phyloP scores from a whole-genome alignment of 2,888 invertebrate genomes.

The Pristionchus mayeri region DNA sequence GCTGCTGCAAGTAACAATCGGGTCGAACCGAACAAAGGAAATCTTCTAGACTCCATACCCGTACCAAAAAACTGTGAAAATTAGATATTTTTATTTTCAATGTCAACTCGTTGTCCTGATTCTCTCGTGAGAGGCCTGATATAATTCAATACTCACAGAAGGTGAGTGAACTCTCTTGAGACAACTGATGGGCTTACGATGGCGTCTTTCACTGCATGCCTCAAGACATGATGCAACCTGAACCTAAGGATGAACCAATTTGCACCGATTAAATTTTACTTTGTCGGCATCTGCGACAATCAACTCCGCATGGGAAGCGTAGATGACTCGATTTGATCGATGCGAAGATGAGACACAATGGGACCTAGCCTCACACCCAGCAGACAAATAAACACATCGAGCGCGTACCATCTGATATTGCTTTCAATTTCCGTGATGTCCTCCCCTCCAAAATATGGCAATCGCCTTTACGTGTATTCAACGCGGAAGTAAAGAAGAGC shows the following conservation, averaged over 20 bases:
- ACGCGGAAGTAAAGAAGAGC: too few relatives aligned
- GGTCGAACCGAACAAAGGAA: too few relatives aligned
- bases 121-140: too few relatives aligned
- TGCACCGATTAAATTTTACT: background rate
- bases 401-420: conserved; percentile 7
- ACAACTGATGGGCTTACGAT: conserved; percentile 57
- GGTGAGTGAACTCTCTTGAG: conserved; percentile 56
- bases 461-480: conserved; percentile 15
- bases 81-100: too few relatives aligned
- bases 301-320: conserved; percentile 58
- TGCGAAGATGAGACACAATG: conserved; percentile 58
- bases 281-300: conserved; percentile 49
- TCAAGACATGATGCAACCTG: conserved; percentile 30
- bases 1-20: too few relatives aligned
- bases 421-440: background rate
- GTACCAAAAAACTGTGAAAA: too few relatives aligned
- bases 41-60: too few relatives aligned
- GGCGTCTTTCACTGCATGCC: conserved; percentile 51
- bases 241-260: too few relatives aligned
- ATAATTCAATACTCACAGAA: conserved; percentile 7
- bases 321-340: conserved; percentile 50
- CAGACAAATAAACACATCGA: conserved; percentile 37
- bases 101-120: too few relatives aligned
- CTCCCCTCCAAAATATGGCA: background rate
- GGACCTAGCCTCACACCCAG: conserved; percentile 54